Evolutionary conservation across 2,113 vertebrate genomes (phyloP), one percentile per base, ranked within the genome.

Genomic region (Crotalus tigris): DNA sequence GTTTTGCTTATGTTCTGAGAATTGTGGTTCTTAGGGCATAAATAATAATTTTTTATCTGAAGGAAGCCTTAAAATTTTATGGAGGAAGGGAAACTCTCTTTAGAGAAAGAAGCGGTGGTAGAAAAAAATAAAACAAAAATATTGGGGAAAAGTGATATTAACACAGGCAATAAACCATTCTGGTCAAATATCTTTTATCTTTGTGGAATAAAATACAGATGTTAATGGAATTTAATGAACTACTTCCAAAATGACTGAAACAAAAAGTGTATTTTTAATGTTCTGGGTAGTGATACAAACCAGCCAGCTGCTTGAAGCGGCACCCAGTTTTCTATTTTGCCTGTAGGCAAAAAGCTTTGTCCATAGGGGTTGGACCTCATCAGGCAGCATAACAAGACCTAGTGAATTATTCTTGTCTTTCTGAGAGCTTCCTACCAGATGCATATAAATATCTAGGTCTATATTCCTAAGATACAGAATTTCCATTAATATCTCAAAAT

Each of bases 181-280:
- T 93, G 90, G 29, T 11, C n/a, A 0, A 9, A 26, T 51, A 49
- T 1, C 53, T 7, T 12, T 12, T 0, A 0, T 61, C 46, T 2
- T 3, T 8, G 54, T 23, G 57, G 0, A 0, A 23, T 55, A 19
- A 29, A 21, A 58, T 0, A 44, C n/a, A 7, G 12, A 58, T 33
- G 39, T 1, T 44, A 21, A 91, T 49, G 23, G 26, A 53, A 59
- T 4, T 33, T 15, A 89, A 91, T 88, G 51, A 75, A 55, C 0
- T 29, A 26, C 26, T 17, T 59, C 0, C 0, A 87, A 64, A 86
- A 85, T 0, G 5, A 87, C 49, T 49, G 0, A 39, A 2, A 17
- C 9, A 3, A 2, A 59, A 55, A 21, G 33, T 6, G 1, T 24
- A n/a, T n/a, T 1, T 49, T 0, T 3, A 90, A 46, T 0, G 0